Conservation (phyloP, 2,113 vertebrate species). For the Rhinoderma darwinii region DNA sequence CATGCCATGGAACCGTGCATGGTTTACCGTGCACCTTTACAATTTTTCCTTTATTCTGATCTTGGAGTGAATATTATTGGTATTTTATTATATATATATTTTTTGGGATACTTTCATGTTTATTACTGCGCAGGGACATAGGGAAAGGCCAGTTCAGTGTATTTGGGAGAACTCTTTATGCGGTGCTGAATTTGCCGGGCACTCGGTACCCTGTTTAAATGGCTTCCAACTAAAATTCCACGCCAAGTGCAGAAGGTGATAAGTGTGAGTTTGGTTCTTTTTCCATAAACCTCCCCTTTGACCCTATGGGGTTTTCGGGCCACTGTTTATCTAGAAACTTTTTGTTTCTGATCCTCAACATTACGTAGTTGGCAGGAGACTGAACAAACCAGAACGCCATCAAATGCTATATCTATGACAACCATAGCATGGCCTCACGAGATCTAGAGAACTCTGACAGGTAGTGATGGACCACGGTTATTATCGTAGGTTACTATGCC, state of each 20-base stretch:
- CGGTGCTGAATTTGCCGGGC: too few species aligned
- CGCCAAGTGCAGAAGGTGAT: not conserved
- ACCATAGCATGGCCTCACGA: not conserved
- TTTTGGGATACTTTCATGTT: not conserved
- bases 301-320: not conserved
- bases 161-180: too few species aligned
- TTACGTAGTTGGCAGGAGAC: not conserved
- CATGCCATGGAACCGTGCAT: too few species aligned
- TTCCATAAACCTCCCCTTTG: not conserved
- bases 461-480: not conserved
- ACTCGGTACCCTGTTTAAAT: not conserved
- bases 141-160: too few species aligned
- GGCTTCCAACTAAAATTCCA: not conserved
- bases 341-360: not conserved
- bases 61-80: not conserved
- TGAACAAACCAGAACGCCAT: not conserved
- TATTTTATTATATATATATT: not conserved
- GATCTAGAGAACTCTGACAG: not conserved
- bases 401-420: not conserved
- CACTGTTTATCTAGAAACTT: not conserved
- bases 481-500: not conserved
- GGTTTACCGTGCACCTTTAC: too few species aligned
- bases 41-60: not conserved
- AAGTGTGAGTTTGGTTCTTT: not conserved
- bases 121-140: too few species aligned